phyloP scores from a whole-genome alignment of 2,113 vertebrate species.

The Trochalopteron elliotii region DNA sequence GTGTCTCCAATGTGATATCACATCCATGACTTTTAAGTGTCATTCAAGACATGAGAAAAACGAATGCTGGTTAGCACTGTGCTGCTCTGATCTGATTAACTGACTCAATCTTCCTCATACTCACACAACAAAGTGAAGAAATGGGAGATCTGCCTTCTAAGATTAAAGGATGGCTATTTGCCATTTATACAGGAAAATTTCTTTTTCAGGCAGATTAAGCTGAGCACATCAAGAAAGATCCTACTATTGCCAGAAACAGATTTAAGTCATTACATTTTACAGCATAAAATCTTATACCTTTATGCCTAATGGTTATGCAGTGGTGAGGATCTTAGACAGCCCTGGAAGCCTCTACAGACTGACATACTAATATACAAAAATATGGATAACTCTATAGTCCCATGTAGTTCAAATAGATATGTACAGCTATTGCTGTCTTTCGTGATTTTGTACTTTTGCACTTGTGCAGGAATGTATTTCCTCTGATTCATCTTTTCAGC shows the following conservation, averaged over 20 bases:
- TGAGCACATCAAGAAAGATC: neutral
- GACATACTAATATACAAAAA: neutral
- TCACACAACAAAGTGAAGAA: neutral
- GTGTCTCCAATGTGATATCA: neutral
- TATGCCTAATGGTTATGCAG: neutral
- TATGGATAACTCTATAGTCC: neutral
- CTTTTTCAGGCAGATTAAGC: neutral
- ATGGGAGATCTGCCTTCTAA: neutral
- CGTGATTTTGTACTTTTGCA: neutral
- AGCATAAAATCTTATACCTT: neutral
- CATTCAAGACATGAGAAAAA: neutral
- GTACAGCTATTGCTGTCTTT: neutral
- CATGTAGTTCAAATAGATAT: neutral
- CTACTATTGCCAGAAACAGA: neutral
- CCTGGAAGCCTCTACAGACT: neutral
- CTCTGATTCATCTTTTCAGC: neutral
- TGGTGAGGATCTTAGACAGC: neutral
- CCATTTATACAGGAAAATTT: neutral
- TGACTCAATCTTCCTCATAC: neutral
- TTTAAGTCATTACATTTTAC: neutral
- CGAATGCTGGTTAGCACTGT: neutral
- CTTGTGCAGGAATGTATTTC: neutral
- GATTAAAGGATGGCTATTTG: neutral
- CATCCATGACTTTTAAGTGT: neutral
- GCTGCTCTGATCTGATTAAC: neutral